Percentiles rank a stretch among this genome's conserved stretches.
These are phyloP conservation scores for Halictus rubicundus DNA, from an alignment of 1,140 invertebrate species.

Conservation along the genomic window DNA sequence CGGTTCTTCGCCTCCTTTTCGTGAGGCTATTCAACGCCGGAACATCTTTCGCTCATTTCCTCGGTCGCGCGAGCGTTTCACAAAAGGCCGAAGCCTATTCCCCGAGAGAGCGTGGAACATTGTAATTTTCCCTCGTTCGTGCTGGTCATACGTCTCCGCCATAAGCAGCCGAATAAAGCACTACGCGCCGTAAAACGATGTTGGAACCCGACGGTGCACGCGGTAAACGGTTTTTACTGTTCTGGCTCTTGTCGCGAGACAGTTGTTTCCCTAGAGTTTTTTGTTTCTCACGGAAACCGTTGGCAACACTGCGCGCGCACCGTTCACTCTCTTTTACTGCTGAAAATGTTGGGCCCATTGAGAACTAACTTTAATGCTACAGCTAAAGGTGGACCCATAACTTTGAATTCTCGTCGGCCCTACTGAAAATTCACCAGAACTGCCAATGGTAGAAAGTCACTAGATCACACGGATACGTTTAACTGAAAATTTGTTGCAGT, in stretches of 20 bases:
- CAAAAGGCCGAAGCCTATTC: constrained; percentile 3
- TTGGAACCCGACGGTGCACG: background rate
- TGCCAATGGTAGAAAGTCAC: too few species aligned
- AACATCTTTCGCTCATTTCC: background rate
- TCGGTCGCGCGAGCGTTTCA: background rate
- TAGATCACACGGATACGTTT: too few species aligned
- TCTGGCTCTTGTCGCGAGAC: background rate
- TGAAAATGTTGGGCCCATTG: too few species aligned
- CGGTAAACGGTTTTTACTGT: background rate
- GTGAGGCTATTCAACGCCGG: background rate
- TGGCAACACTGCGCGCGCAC: too few species aligned
- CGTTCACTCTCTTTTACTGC: too few species aligned
- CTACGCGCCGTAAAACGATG: background rate
- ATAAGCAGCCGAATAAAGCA: background rate
- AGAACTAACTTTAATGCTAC: too few species aligned
- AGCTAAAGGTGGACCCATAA: too few species aligned
- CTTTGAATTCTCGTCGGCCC: too few species aligned
- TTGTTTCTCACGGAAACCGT: too few species aligned
- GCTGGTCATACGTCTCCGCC: background rate
- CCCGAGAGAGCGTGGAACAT: background rate
- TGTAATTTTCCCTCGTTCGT: constrained; percentile 13
- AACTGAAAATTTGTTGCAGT: too few species aligned
- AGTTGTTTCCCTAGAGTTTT: background rate
- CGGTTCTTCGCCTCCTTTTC: background rate
- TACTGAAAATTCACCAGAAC: too few species aligned